phyloP scores from a whole-genome alignment of 2,797 vertebrate genomes.

The Pseudochromis fuscus region DNA sequence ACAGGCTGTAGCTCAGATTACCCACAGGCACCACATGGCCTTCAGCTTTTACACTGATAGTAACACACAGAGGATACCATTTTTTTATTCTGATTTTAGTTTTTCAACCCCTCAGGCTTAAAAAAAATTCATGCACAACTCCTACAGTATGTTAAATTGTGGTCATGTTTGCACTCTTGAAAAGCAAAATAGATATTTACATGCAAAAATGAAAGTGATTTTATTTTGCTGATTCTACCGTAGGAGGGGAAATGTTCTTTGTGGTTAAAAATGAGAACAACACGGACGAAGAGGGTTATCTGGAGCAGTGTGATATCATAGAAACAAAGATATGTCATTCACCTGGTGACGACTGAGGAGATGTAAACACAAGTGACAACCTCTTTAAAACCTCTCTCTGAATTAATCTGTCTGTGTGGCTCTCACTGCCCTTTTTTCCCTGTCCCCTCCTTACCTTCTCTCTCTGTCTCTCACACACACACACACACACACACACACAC shows the following conservation, averaged over 20 bases:
- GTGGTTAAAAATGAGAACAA: neutral
- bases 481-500: slow-evolving; percentile 25
- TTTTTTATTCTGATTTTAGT: neutral
- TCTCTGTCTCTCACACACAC: slow-evolving; percentile 33
- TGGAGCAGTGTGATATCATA: slow-evolving; percentile 35
- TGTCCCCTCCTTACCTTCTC: slow-evolving; percentile 2
- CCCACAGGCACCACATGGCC: slow-evolving; percentile 4
- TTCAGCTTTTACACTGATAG: neutral
- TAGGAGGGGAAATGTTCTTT: neutral
- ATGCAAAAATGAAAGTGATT: neutral
- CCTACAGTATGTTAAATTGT: too few relatives aligned
- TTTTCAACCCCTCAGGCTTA: neutral
- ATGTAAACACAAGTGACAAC: slow-evolving; percentile 66
- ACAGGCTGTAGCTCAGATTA: neutral
- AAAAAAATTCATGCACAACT: neutral
- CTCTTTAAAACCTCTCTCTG: slow-evolving; percentile 55
- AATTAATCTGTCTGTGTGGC: slow-evolving; percentile 49
- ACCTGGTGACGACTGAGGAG: slow-evolving; percentile 57
- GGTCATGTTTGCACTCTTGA: too few relatives aligned
- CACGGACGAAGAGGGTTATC: neutral
- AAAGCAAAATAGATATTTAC: neutral
- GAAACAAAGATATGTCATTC: slow-evolving; percentile 40
- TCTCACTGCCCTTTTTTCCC: neutral
- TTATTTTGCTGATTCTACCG: neutral
- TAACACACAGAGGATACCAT: neutral